Evolutionary conservation across 2,888 invertebrate genomes (phyloP), one percentile per base, ranked within the genome.

Genomic region (Heliconius cydno): DNA sequence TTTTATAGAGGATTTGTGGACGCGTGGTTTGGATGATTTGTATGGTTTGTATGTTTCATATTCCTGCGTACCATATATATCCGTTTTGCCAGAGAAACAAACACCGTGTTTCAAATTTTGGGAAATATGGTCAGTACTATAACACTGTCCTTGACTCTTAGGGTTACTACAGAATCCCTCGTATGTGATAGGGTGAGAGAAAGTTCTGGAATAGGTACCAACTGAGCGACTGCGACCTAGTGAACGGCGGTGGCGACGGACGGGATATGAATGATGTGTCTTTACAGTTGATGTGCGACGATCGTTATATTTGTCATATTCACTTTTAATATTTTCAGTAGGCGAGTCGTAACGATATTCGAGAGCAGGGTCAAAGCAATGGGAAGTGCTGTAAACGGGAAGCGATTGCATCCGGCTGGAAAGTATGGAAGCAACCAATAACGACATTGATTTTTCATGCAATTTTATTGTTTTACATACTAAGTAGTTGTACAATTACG

Each of bases 391-490:
- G 84, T 90, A 87, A 85, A 87, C 88, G 85, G 89, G 91, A 79
- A 90, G 87, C 83, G 88, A 86, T 86, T 88, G 90, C 87, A 88
- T 92, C 86, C 90, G 88, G 93, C 94, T 94, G 94, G 82, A 93
- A 94, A 82, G 79, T 79, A 82, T 82, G 76, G 81, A 82, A 82
- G 79, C 82, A 79, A 81, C 79, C 77, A 78, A 82, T 81, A 67
- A 78, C 67, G 30, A 80, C 34, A 76, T 76, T 75, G 57, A 78
- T 60, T 71, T 77, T 41, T 77, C 81, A 82, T 82, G 82, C 82
- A 82, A 75, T 67, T 65, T 65, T 19, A 60, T 60, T 34, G 15
- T 57, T 46, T 76, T 63, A 65, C 7, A 15, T 65, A 22, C 60
- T 72, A 75, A 65, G n/a, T 67, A 52, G 30, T 30, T 3, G 30